These are phyloP conservation scores for Silurus glanis DNA, from an alignment of 2,113 vertebrate species.

Conservation along the genomic window DNA sequence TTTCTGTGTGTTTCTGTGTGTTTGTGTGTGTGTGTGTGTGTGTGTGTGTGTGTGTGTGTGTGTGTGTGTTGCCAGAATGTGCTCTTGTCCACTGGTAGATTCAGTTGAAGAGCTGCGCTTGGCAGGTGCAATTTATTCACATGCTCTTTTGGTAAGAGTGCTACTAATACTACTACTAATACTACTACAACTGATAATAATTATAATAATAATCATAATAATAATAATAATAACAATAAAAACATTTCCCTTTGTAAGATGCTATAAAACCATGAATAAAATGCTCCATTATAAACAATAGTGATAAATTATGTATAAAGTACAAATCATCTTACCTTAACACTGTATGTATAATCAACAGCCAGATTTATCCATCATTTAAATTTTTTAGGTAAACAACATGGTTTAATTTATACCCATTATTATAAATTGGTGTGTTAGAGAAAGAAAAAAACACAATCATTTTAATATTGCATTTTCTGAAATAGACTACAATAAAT, in stretches of 20 bases:
- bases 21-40: neutral
- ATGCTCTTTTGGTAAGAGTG: constrained; percentile 63
- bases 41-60: constrained; percentile 14
- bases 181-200: neutral
- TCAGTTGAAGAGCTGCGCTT: constrained; percentile 55
- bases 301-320: neutral
- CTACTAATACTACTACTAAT: neutral
- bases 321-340: neutral
- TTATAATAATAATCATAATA: neutral
- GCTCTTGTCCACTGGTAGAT: constrained; percentile 48
- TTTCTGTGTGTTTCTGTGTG: neutral
- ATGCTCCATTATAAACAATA: neutral
- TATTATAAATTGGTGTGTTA: neutral
- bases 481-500: neutral
- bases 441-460: neutral
- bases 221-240: neutral
- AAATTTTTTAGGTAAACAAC: neutral
- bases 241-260: neutral
- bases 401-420: neutral
- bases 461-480: neutral
- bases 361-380: neutral
- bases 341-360: neutral
- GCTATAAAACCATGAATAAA: neutral
- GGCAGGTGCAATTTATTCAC: constrained; percentile 54
- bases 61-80: constrained; percentile 52